These are phyloP conservation scores for Vanacampus margaritifer DNA, from an alignment of 2,113 vertebrate species.

Conservation along the genomic window DNA sequence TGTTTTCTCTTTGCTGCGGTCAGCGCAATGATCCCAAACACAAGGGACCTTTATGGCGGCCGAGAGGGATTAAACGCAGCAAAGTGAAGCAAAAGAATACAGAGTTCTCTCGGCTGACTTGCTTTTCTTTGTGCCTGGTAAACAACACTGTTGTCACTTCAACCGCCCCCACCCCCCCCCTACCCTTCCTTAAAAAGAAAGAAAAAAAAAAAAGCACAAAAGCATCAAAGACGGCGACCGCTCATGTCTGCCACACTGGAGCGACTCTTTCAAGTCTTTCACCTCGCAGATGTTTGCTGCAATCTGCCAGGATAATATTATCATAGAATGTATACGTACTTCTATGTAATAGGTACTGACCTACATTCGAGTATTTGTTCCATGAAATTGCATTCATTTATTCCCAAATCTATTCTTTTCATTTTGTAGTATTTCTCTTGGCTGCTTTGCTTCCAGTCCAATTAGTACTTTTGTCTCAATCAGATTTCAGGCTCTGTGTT, in stretches of 20 bases:
- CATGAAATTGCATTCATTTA: too few relatives aligned
- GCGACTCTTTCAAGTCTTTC: constrained; percentile 48
- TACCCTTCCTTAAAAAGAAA: too few relatives aligned
- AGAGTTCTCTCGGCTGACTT: constrained; percentile 50
- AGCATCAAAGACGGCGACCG: constrained; percentile 61
- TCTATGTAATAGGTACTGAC: too few relatives aligned
- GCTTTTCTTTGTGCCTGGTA: constrained; percentile 43
- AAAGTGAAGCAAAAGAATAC: constrained; percentile 49
- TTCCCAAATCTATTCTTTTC: too few relatives aligned
- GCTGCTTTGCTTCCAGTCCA: too few relatives aligned
- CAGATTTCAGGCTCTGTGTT: too few relatives aligned
- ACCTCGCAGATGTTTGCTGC: constrained; percentile 50
- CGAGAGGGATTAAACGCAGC: constrained; percentile 51
- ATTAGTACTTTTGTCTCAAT: too few relatives aligned
- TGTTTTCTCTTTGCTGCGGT: constrained; percentile 63
- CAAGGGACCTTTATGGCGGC: constrained; percentile 44
- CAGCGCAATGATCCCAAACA: constrained; percentile 50
- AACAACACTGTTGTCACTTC: constrained; percentile 36
- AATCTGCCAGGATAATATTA: constrained; percentile 15
- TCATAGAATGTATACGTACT: too few relatives aligned
- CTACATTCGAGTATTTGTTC: too few relatives aligned
- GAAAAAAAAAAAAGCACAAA: constrained; percentile 41
- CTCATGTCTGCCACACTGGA: constrained; percentile 43
- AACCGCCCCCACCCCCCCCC: constrained; percentile 26
- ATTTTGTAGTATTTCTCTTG: too few relatives aligned